Evolutionary conservation across 2,888 invertebrate genomes (phyloP).

Genomic region (Argyresthia goedartella): DNA sequence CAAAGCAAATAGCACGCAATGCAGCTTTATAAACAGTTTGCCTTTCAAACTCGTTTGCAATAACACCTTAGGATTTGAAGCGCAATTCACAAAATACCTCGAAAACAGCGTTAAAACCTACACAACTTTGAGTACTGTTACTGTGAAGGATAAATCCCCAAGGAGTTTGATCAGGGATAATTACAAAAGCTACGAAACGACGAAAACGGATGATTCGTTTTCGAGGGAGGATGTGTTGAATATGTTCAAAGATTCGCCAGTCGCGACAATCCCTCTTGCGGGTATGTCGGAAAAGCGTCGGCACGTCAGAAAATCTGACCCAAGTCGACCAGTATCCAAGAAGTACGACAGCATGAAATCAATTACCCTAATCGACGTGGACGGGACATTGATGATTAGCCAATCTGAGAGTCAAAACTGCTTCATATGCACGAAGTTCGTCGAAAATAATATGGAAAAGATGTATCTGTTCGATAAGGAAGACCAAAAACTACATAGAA

Average conservation of each 20-base stretch:
- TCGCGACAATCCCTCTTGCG: slow-evolving; percentile 40
- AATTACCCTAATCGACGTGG: slow-evolving; percentile 30
- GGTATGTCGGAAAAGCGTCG: slow-evolving; percentile 37
- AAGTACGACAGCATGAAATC: slow-evolving; percentile 26
- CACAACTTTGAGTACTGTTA: slow-evolving; percentile 32
- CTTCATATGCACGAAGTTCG: slow-evolving; percentile 46
- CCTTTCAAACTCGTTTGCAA: slow-evolving; percentile 54
- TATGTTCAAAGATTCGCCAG: slow-evolving; percentile 60
- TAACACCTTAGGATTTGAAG: slow-evolving; percentile 46
- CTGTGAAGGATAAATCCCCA: slow-evolving; percentile 38
- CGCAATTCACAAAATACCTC: slow-evolving; percentile 49
- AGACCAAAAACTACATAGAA: slow-evolving; percentile 50
- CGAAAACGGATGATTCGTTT: slow-evolving; percentile 21
- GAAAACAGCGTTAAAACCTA: slow-evolving; percentile 38
- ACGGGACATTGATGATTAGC: slow-evolving; percentile 29
- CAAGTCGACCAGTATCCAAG: slow-evolving; percentile 41
- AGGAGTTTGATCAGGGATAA: slow-evolving; percentile 34
- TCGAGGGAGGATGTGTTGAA: slow-evolving; percentile 55
- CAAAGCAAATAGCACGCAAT: slow-evolving; percentile 33
- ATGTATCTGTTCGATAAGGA: slow-evolving; percentile 57
- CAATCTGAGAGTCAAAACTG: slow-evolving; percentile 42
- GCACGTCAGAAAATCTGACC: slow-evolving; percentile 54
- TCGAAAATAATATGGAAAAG: slow-evolving; percentile 40
- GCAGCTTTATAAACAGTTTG: slow-evolving; percentile 41
- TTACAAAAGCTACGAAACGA: slow-evolving; percentile 25